Percentiles rank a stretch among this genome's conserved stretches.
Evolutionary conservation across 2,797 vertebrate species (phyloP).

Genomic region (Hypotaenidia philippensis): DNA sequence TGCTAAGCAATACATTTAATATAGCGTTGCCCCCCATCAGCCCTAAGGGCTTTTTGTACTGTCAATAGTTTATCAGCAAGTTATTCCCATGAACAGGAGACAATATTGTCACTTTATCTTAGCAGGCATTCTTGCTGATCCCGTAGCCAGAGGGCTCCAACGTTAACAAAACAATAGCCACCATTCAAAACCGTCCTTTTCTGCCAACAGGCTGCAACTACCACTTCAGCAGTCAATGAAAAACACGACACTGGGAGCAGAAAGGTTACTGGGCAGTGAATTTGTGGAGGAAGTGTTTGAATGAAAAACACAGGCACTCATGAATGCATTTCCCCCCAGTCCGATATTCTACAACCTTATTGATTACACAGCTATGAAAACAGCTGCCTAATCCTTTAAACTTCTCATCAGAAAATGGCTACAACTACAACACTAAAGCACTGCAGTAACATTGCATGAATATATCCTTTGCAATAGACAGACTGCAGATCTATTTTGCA

Average conservation of each 20-base stretch:
- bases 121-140: conserved; percentile 58
- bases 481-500: background rate
- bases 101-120: conserved; percentile 57
- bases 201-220: conserved; percentile 69
- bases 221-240: conserved; percentile 69
- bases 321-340: background rate
- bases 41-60: background rate
- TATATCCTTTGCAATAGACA: background rate
- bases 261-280: conserved; percentile 65
- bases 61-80: conserved; percentile 42
- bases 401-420: background rate
- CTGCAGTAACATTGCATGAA: background rate
- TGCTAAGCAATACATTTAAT: background rate
- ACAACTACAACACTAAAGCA: background rate
- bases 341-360: background rate
- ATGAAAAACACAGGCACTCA: conserved; percentile 15
- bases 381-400: conserved; percentile 24
- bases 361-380: conserved; percentile 23
- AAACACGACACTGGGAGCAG: conserved; percentile 10
- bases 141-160: conserved; percentile 66
- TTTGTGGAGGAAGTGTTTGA: conserved; percentile 28
- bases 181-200: conserved; percentile 73
- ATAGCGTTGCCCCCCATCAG: background rate
- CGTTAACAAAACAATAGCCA: conserved; percentile 73
- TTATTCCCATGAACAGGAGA: conserved; percentile 34